These are phyloP conservation scores for Orycteropus afer DNA, from an alignment of 2,113 vertebrate species.

Conservation along the genomic window DNA sequence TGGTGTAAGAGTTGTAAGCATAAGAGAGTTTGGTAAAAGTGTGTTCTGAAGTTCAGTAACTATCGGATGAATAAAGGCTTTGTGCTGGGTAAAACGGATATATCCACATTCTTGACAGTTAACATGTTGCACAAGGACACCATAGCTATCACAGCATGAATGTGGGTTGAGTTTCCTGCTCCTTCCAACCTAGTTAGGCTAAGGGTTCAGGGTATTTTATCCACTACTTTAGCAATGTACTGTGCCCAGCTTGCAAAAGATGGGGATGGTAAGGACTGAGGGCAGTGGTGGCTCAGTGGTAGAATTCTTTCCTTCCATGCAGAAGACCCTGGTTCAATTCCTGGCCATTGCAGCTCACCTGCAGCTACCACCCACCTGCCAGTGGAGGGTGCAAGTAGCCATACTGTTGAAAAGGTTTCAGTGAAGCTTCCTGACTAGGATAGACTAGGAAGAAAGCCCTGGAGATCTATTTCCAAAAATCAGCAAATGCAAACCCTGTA, in stretches of 20 bases:
- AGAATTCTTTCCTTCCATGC: no score
- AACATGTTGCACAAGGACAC: neutral
- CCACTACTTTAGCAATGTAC: neutral
- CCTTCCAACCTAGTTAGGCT: neutral
- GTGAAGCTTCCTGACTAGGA: no score
- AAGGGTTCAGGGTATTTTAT: neutral
- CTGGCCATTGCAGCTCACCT: no score
- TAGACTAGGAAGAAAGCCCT: no score
- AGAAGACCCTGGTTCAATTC: no score
- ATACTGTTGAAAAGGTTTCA: no score
- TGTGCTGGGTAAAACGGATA: neutral
- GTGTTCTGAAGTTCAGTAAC: neutral
- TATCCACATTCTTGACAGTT: neutral
- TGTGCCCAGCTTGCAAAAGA: neutral
- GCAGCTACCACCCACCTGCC: no score
- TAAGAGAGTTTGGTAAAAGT: neutral
- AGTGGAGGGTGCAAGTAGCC: no score
- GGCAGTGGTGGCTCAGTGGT: no score
- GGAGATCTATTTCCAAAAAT: no score
- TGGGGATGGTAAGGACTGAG: neutral
- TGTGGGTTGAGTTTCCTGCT: neutral
- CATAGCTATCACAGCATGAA: neutral
- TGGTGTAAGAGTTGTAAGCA: neutral
- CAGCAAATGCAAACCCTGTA: no score
- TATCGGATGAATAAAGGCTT: neutral